Evolutionary conservation across 1,140 invertebrate genomes (phyloP).

Genomic region (Bradynema listronoti): DNA sequence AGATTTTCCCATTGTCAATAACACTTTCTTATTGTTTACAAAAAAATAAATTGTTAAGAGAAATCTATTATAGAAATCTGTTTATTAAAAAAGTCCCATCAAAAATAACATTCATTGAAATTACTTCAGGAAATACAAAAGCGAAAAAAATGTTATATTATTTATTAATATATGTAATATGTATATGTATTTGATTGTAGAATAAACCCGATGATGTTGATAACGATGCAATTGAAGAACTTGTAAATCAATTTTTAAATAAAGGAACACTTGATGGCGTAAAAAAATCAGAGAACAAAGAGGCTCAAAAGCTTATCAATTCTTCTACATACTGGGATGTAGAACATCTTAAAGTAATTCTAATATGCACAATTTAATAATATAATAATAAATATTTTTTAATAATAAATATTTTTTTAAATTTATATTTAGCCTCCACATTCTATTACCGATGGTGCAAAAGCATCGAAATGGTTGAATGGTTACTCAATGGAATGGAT

Average conservation of each 20-base stretch:
- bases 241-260: constrained; percentile 46
- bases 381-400: constrained; percentile 1
- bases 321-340: constrained; percentile 39
- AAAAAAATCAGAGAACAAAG: constrained; percentile 34
- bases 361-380: constrained; percentile 7
- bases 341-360: constrained; percentile 28
- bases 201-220: constrained; percentile 41
- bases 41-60: too few species aligned
- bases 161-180: too few species aligned
- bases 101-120: too few species aligned
- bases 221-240: constrained; percentile 43
- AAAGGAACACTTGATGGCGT: constrained; percentile 39
- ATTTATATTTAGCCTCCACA: constrained; percentile 27
- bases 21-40: too few species aligned
- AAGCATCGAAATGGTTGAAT: constrained; percentile 26
- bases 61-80: too few species aligned
- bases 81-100: too few species aligned
- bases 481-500: constrained; percentile 34
- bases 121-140: too few species aligned
- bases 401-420: constrained; percentile 3
- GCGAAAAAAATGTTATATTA: too few species aligned
- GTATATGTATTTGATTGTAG: constrained; percentile 8
- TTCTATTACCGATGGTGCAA: constrained; percentile 27
- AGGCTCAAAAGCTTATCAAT: constrained; percentile 37
- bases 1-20: too few species aligned